phyloP scores from a whole-genome alignment of 2,113 vertebrate species.

The Pogona vitticeps region DNA sequence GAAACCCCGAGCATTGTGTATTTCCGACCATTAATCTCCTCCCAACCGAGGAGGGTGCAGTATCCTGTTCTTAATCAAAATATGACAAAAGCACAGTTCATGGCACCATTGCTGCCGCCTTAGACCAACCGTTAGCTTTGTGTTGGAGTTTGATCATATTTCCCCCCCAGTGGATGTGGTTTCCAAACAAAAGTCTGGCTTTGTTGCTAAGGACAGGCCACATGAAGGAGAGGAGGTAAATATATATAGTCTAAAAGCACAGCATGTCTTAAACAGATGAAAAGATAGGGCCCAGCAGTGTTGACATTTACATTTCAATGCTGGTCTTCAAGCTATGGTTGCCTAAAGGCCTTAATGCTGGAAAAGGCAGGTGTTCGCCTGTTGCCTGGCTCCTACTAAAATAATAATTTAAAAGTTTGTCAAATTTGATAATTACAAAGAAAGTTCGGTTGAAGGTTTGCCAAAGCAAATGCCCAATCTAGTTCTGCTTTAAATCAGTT shows the following conservation, averaged over 20 bases:
- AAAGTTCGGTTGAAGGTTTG: no score
- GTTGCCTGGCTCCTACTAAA: no score
- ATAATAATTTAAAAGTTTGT: no score
- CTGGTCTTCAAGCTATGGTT: neutral
- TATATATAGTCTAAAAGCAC: neutral
- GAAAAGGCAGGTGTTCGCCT: neutral
- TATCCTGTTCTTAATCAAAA: conserved; percentile 40
- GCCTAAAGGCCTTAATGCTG: neutral
- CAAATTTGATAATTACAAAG: no score
- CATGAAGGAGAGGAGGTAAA: neutral
- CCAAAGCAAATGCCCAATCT: no score
- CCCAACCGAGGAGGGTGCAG: neutral
- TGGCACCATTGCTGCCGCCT: neutral
- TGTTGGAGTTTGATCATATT: conserved; percentile 19
- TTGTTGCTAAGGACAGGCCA: neutral
- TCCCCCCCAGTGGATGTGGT: neutral
- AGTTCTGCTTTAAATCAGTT: no score
- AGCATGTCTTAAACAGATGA: neutral
- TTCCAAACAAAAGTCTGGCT: conserved; percentile 16
- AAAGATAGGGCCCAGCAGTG: neutral
- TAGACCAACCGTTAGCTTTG: conserved; percentile 1
- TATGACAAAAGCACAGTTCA: neutral
- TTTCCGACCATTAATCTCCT: conserved; percentile 30
- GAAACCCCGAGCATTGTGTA: neutral
- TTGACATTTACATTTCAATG: neutral